These are phyloP conservation scores for human DNA, from an alignment of 2,113 vertebrate genomes.

Conservation along the genomic window GRCh38 chr16:13507001-13507500, in stretches of 20 bases:
- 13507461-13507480: not conserved
- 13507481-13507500: not conserved
- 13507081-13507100: not conserved
- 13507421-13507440: not conserved
- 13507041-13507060: too few relatives aligned
- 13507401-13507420: not conserved
- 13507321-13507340: not conserved
- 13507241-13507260: not conserved
- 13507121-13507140: not conserved
- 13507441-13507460: not conserved
- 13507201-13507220: not conserved
- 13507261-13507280: slow-evolving; percentile 7
- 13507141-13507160: not conserved
- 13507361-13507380: not conserved
- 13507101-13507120: not conserved
- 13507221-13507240: not conserved
- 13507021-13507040: too few relatives aligned
- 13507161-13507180: not conserved
- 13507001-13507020: too few relatives aligned
- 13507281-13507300: not conserved
- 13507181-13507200: too few relatives aligned
- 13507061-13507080: too few relatives aligned
- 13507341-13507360: not conserved
- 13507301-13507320: not conserved
- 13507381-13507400: not conserved